Base-by-base conservation (phyloP, 2,113 vertebrate species). In the Ameiurus melas region DNA sequence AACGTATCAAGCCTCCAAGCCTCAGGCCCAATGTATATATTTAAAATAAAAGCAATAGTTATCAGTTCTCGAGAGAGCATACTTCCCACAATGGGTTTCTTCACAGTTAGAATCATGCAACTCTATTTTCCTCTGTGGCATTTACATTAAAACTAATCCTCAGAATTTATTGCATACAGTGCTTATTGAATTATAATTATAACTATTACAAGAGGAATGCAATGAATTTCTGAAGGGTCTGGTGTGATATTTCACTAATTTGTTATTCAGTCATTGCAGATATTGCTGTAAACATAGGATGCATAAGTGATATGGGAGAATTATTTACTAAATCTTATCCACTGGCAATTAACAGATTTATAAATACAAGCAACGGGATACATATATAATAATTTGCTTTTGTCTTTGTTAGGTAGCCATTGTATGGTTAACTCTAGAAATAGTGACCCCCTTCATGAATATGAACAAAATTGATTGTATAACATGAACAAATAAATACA, bases 151-250 rank as follows among this genome's bases (percentile, higher is more conserved):
- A 14, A 36, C 30, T 36, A 71, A 71, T 70, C 14, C 1, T 70
- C 14, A 68, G 13, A 68, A 14, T 3, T n/a, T 66, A 17, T 70
- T 68, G 1, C 20, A 81, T 47, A 71, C 60, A 27, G 84, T 8
- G 14, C 51, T 73, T 85, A 85, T 73, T 85, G 64, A 33, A 57
- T 55, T 85, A 30, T 17, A 73, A 85, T 73, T 73, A 13, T 39
- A 85, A 53, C 22, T n/a, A 78, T 39, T 78, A 71, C n/a, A 83
- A 51, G 84, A 39, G 57, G 14, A 79, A 51, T 58, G 53, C 43
- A 27, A 57, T 57, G 68, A 73, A 73, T 85, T 53, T 57, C 68
- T 30, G 64, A 66, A 1, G 22, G 30, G 62, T 30, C 60, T 33
- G 25, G 36, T 33, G 51, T 36, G 78, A 51, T 84, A 39, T n/a